Conservation (phyloP, 2,888 invertebrate genomes). For the Folsomia manolachei region DNA sequence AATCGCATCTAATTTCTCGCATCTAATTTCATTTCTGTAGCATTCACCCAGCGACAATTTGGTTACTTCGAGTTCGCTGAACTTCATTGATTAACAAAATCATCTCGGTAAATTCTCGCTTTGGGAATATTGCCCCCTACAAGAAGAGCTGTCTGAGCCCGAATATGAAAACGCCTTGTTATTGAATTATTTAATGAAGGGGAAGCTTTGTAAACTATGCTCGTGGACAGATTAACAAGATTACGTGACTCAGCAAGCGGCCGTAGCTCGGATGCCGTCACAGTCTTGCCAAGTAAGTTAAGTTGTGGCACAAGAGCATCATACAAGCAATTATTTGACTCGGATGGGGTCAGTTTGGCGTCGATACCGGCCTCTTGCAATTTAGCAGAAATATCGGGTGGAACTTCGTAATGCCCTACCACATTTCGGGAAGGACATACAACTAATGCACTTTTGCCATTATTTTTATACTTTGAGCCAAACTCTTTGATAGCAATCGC, state of each 20-base stretch:
- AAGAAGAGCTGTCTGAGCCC: neutral
- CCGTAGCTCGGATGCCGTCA: neutral
- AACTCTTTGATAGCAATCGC: neutral
- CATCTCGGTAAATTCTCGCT: no score
- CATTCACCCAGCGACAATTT: no score
- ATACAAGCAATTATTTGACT: constrained; percentile 1
- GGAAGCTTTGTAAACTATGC: neutral
- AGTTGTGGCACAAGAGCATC: constrained; percentile 1
- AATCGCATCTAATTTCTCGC: no score
- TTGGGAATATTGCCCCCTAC: neutral
- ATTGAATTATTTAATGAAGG: neutral
- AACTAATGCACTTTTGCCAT: neutral
- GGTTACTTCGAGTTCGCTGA: no score
- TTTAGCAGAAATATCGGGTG: neutral
- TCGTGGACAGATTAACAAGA: neutral
- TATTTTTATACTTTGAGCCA: neutral
- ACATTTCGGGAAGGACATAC: neutral
- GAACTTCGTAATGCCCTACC: neutral
- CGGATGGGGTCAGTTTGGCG: neutral
- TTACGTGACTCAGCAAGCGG: neutral
- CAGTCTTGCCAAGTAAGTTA: neutral
- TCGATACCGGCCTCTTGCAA: neutral
- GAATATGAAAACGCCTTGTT: neutral
- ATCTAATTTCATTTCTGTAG: no score
- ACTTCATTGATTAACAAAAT: no score